These are phyloP conservation scores for Tetramorium alpestre DNA, from an alignment of 1,140 invertebrate species.

Conservation along the genomic window DNA sequence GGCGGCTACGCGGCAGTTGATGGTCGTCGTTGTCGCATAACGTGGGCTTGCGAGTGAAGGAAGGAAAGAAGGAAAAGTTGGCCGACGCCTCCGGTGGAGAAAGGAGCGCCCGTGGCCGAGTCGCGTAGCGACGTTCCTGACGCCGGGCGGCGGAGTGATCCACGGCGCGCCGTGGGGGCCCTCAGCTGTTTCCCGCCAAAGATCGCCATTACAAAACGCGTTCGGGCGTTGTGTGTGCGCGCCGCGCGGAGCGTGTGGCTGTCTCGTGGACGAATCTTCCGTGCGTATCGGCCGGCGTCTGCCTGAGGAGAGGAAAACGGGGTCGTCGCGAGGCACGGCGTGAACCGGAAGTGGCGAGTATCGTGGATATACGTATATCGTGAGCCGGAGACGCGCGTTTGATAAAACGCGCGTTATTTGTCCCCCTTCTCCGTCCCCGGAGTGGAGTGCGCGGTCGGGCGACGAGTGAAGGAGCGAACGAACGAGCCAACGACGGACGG, in stretches of 20 bases:
- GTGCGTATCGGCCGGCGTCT: slow-evolving; percentile 64
- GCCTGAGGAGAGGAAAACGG: slow-evolving; percentile 34
- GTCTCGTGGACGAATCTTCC: slow-evolving; percentile 73
- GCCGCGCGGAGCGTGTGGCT: slow-evolving; percentile 74
- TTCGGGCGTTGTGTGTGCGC: slow-evolving; percentile 80
- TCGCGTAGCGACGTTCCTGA: slow-evolving; percentile 70
- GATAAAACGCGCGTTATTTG: slow-evolving; percentile 43
- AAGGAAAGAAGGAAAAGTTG: slow-evolving; percentile 35
- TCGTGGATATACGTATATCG: neutral
- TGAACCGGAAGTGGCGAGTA: slow-evolving; percentile 27
- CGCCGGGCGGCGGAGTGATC: slow-evolving; percentile 84
- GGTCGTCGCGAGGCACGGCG: slow-evolving; percentile 25
- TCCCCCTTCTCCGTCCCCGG: slow-evolving; percentile 3
- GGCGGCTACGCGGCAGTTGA: too few relatives aligned
- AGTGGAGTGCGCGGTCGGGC: slow-evolving; percentile 45
- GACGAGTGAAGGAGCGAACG: neutral
- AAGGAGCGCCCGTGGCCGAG: neutral
- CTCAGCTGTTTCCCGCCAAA: slow-evolving; percentile 90
- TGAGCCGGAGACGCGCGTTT: slow-evolving; percentile 36
- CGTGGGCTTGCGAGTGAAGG: neutral
- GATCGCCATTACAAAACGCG: slow-evolving; percentile 87
- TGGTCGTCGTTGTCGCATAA: neutral
- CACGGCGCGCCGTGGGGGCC: slow-evolving; percentile 80
- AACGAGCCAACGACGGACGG: neutral
- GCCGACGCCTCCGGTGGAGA: neutral